phyloP scores from a whole-genome alignment of 2,797 vertebrate genomes.

The Danionella dracula region DNA sequence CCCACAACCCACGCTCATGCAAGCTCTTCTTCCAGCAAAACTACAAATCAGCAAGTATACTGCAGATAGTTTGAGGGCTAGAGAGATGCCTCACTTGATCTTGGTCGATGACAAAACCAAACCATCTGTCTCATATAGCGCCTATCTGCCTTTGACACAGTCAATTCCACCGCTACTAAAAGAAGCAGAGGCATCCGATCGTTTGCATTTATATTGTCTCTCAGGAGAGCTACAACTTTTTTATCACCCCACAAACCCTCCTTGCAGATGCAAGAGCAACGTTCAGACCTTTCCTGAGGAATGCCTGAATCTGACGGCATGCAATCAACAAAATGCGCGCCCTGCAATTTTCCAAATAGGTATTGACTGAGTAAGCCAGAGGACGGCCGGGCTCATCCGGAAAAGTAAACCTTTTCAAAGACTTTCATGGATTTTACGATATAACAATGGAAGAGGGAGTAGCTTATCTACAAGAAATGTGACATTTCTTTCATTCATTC shows the following conservation, averaged over 20 bases:
- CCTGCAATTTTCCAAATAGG: constrained; percentile 43
- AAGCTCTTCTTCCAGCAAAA: constrained; percentile 44
- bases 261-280: constrained; percentile 24
- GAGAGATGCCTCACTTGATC: constrained; percentile 45
- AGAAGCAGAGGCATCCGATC: constrained; percentile 42
- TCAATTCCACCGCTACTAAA: constrained; percentile 39
- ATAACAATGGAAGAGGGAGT: constrained; percentile 12
- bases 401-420: constrained; percentile 36
- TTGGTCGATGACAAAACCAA: constrained; percentile 59
- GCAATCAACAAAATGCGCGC: constrained; percentile 33
- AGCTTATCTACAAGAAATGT: no score
- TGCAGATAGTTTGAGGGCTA: neutral
- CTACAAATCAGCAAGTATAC: constrained; percentile 52
- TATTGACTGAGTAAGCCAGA: constrained; percentile 48
- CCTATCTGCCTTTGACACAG: constrained; percentile 45
- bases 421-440: constrained; percentile 38
- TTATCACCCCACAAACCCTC: constrained; percentile 28
- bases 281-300: constrained; percentile 9
- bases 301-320: constrained; percentile 18
- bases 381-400: constrained; percentile 32
- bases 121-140: constrained; percentile 57
- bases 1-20: constrained; percentile 41
- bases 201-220: constrained; percentile 49
- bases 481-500: no score
- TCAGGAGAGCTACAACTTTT: constrained; percentile 17